Conservation (phyloP, 2,113 vertebrate genomes). For the Carassius auratus region DNA sequence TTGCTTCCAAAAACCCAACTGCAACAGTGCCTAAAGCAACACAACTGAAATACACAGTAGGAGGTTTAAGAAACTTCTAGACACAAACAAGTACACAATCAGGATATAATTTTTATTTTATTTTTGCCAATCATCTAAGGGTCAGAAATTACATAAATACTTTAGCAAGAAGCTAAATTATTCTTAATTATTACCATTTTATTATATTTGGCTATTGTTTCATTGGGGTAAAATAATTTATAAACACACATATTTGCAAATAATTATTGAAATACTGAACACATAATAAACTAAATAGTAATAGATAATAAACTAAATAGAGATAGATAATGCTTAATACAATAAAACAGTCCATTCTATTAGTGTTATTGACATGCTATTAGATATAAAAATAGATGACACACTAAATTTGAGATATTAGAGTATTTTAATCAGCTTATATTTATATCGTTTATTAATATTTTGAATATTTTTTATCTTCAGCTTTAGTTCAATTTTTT, state of each 20-base stretch:
- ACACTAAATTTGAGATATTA: too few relatives aligned
- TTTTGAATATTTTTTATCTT: too few relatives aligned
- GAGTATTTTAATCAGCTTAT: too few relatives aligned
- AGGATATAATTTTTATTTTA: neutral
- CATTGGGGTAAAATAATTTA: neutral
- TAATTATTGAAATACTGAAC: neutral
- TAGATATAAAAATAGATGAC: too few relatives aligned
- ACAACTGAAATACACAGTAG: neutral
- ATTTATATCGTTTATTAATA: too few relatives aligned
- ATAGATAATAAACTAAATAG: too few relatives aligned
- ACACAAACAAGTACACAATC: neutral
- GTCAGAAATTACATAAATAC: neutral
- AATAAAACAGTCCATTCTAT: too few relatives aligned
- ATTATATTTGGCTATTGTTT: neutral
- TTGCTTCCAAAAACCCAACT: conserved; percentile 29
- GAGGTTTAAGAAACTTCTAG: neutral
- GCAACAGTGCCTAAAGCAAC: neutral
- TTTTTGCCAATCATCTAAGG: neutral
- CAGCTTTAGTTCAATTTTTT: too few relatives aligned
- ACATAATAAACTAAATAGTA: too few relatives aligned
- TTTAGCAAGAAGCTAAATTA: neutral
- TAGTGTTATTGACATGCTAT: too few relatives aligned
- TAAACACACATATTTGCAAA: neutral
- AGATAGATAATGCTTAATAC: too few relatives aligned
- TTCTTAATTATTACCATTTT: neutral